Evolutionary conservation across 1,140 invertebrate species (phyloP).

Genomic region (Drosophila ironensis): DNA sequence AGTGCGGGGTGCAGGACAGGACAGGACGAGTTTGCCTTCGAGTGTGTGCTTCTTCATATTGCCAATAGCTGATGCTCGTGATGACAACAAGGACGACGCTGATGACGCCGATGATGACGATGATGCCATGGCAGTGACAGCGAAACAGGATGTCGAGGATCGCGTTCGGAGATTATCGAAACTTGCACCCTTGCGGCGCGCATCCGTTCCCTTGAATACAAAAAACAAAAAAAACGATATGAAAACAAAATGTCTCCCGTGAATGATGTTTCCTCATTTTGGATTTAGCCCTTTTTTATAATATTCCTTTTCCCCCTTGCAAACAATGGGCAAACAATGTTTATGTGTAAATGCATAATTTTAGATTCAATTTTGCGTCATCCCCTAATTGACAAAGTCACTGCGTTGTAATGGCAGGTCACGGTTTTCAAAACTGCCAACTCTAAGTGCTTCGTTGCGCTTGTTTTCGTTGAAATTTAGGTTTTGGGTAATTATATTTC

Average conservation of each 20-base stretch:
- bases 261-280: slow-evolving; percentile 21
- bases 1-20: neutral
- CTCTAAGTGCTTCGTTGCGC: no score
- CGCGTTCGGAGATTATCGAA: slow-evolving; percentile 30
- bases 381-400: neutral
- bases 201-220: neutral
- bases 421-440: no score
- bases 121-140: neutral
- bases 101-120: neutral
- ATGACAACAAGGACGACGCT: no score
- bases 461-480: no score
- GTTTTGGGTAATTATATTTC: no score
- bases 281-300: neutral
- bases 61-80: no score
- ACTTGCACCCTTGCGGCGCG: slow-evolving; percentile 32
- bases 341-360: neutral
- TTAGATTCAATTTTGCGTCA: neutral
- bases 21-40: neutral
- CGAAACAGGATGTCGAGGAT: slow-evolving; percentile 31
- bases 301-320: neutral
- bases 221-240: no score
- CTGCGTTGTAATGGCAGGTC: neutral
- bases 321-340: neutral
- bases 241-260: slow-evolving; percentile 52
- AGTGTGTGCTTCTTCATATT: neutral